These are phyloP conservation scores for Hyperoplus immaculatus DNA, from an alignment of 2,797 vertebrate species.

Conservation along the genomic window DNA sequence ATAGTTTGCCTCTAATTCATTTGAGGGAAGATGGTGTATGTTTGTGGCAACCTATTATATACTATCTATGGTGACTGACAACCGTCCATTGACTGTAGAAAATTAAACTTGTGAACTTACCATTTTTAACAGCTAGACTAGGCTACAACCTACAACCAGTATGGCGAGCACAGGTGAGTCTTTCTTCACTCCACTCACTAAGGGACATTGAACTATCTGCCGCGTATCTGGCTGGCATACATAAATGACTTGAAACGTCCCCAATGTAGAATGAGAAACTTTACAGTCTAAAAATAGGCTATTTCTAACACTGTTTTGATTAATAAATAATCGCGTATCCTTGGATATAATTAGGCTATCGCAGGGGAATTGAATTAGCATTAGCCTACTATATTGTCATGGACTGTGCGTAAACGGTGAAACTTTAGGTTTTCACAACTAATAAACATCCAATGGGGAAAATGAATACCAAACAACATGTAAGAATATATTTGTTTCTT, in stretches of 20 bases:
- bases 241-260: not conserved
- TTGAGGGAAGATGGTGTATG: constrained; percentile 3
- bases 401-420: not conserved
- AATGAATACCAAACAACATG: too few relatives aligned
- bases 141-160: not conserved
- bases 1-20: constrained; percentile 11
- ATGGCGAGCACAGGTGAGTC: constrained; percentile 65
- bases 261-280: not conserved
- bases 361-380: not conserved
- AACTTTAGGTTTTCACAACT: not conserved
- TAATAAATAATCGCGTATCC: not conserved
- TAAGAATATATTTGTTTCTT: too few relatives aligned
- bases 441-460: not conserved
- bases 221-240: not conserved
- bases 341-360: too few relatives aligned
- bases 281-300: not conserved
- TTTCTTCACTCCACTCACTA: not conserved
- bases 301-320: too few relatives aligned
- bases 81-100: too few relatives aligned
- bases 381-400: not conserved
- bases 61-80: too few relatives aligned
- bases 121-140: not conserved
- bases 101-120: not conserved
- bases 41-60: too few relatives aligned
- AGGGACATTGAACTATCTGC: not conserved